A percentile compares a stretch with the other conserved stretches of the same genome.
Conservation (phyloP, 2,888 invertebrate genomes). For the Melitaea athalia region DNA sequence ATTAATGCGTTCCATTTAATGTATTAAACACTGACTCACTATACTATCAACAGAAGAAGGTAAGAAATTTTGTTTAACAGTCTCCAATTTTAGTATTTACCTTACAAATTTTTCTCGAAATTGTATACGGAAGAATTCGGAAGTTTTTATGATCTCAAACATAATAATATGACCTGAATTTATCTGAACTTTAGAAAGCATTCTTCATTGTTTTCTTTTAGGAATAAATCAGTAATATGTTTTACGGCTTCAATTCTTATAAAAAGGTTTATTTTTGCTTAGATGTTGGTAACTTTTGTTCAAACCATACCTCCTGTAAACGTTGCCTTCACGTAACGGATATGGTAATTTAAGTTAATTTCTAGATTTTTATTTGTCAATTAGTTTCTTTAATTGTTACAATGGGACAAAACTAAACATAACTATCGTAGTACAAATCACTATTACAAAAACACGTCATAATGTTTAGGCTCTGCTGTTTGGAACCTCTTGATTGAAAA, state of each 20-base stretch:
- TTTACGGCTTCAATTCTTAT: background rate
- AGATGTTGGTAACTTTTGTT: background rate
- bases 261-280: background rate
- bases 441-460: background rate
- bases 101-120: background rate
- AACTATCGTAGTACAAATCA: background rate
- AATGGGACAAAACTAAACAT: background rate
- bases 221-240: background rate
- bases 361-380: constrained; percentile 30
- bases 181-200: background rate
- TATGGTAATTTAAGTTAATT: constrained; percentile 40
- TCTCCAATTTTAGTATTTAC: background rate
- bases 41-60: constrained; percentile 42
- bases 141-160: background rate
- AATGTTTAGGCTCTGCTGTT: background rate
- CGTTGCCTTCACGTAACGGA: constrained; percentile 35
- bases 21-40: constrained; percentile 69
- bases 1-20: constrained; percentile 77
- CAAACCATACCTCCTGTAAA: constrained; percentile 11
- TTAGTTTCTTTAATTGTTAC: background rate
- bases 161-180: background rate
- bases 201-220: background rate
- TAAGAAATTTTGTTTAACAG: background rate
- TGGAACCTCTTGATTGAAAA: background rate
- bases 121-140: background rate